phyloP scores from a whole-genome alignment of 2,797 vertebrate genomes.

The Tiaroga cobitis region DNA sequence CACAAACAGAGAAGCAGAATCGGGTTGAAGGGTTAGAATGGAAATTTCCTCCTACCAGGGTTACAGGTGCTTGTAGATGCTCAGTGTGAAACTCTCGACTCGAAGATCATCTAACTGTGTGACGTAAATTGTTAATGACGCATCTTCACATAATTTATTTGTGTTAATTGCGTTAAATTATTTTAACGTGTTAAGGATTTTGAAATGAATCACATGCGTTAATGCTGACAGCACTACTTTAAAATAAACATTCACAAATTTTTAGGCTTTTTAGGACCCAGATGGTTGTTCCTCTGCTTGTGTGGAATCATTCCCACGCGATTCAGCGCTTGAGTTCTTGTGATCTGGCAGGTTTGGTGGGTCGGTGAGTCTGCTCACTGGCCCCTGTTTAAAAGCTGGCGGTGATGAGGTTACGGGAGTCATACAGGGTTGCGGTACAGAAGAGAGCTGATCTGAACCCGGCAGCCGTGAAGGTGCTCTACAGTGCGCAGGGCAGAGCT shows the following conservation, averaged over 20 bases:
- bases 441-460: constrained; percentile 25
- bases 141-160: too few species aligned
- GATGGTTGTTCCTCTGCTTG: constrained; percentile 66
- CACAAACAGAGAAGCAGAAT: too few species aligned
- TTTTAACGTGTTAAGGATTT: too few species aligned
- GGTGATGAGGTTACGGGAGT: constrained; percentile 36
- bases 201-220: too few species aligned
- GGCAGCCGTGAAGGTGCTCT: constrained; percentile 27
- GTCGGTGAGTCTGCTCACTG: constrained; percentile 18
- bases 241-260: background rate
- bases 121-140: too few species aligned
- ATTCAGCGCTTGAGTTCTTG: background rate
- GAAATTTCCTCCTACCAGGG: too few species aligned
- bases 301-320: background rate
- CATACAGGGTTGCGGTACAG: constrained; percentile 17
- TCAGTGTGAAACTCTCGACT: too few species aligned
- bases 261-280: constrained; percentile 2
- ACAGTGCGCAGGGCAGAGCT: constrained; percentile 37
- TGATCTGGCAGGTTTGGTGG: constrained; percentile 15
- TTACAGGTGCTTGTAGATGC: too few species aligned
- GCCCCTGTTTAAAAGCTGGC: constrained; percentile 31
- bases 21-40: too few species aligned
- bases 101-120: too few species aligned
- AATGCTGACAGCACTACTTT: too few species aligned
- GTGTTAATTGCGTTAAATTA: too few species aligned